phyloP scores from a whole-genome alignment of 2,888 invertebrate species.

The Odontocolon sp. region DNA sequence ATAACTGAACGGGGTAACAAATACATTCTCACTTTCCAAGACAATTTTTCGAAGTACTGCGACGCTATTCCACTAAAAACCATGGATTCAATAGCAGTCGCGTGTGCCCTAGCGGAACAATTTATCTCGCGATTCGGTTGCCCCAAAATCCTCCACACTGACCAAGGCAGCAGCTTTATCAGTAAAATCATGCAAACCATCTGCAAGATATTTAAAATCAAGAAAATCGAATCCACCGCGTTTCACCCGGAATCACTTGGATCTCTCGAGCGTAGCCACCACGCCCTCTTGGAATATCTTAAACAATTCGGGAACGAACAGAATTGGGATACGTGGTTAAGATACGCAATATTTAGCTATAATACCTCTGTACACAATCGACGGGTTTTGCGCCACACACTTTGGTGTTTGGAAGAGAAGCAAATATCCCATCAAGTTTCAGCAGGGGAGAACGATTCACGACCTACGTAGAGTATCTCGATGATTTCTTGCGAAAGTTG shows the following conservation, averaged over 20 bases:
- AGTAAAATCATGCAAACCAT: slow-evolving; percentile 39
- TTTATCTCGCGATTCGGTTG: slow-evolving; percentile 44
- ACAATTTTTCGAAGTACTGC: slow-evolving; percentile 49
- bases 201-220: neutral
- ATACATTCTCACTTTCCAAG: slow-evolving; percentile 44
- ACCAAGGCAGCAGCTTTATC: slow-evolving; percentile 49
- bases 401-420: slow-evolving; percentile 15
- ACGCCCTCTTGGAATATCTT: neutral
- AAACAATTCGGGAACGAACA: neutral
- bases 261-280: slow-evolving; percentile 21
- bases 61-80: slow-evolving; percentile 38
- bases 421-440: slow-evolving; percentile 1
- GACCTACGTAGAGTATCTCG: neutral
- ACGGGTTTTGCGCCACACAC: slow-evolving; percentile 10
- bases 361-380: slow-evolving; percentile 4
- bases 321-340: slow-evolving; percentile 25
- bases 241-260: slow-evolving; percentile 26
- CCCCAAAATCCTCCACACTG: slow-evolving; percentile 32
- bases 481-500: neutral
- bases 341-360: slow-evolving; percentile 7
- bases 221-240: slow-evolving; percentile 1
- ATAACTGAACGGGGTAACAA: slow-evolving; percentile 37
- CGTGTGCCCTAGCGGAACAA: slow-evolving; percentile 31
- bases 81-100: slow-evolving; percentile 33
- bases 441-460: neutral